Evolutionary conservation across 2,888 invertebrate species (phyloP), one percentile per base, ranked within the genome.

Genomic region (Julus scanicus): DNA sequence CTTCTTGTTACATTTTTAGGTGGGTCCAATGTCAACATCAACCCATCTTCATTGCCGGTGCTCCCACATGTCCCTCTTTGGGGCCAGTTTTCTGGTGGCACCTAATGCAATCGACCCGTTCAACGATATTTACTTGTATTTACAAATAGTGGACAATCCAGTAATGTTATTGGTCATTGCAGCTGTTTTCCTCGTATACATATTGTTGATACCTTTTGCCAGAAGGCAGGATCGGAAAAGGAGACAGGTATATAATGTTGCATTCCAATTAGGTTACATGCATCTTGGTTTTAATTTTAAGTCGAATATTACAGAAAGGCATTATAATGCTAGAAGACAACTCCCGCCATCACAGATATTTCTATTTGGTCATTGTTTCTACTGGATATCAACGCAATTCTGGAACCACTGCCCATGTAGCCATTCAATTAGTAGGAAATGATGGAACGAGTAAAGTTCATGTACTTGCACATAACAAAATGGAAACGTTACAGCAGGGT

Each of bases 381-480:
- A 91, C 91, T 2, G 90, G 90, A n/a, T 87, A 88, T 44, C 88
- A 88, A 17, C 15, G 89, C 17, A 87, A 84, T 84, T 89, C 91
- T 40, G 90, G 90, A 57, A 91, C 91, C 11, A 89, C 90, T 1
- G 89, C 91, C 2, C 90, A 90, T 89, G 90, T 91, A 6, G 90
- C 90, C 3, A 89, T 90, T 15, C 89, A 89, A 88, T 57, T 91
- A 9, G 71, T 88, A 17, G 91, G 91, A 96, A 57, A 85, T 53
- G 13, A 49, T 2, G 86, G 86, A 1, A 29, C 6, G 11, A 88
- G 85, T n/a, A 44, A 48, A 13, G 85, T 85, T 15, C 84, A 84
- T 48, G 20, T 88, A 20, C 63, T 88, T 9, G 39, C 15, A 5
- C 39, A 86, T 17, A 83, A 37, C 6, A 86, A 39, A 29, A 15